A percentile compares a stretch with the other conserved stretches of the same genome.
Evolutionary conservation across 2,888 invertebrate genomes (phyloP).

Genomic region (Barypeithes pellucidus): DNA sequence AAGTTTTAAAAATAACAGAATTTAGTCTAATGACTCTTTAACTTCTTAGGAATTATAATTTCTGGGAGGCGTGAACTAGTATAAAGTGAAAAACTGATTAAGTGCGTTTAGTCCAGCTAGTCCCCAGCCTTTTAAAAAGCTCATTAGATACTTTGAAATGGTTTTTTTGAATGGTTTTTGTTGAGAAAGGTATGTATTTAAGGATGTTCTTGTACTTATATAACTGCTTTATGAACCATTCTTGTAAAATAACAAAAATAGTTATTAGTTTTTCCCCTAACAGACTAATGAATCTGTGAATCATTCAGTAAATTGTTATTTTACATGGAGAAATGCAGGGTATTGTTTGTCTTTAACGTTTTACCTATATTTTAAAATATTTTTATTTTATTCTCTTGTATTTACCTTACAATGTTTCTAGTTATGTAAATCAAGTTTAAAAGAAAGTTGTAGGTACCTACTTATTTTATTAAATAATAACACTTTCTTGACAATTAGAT

Average conservation of each 20-base stretch:
- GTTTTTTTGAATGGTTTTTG: slow-evolving; percentile 7
- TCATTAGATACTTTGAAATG: slow-evolving; percentile 7
- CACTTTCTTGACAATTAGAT: too few species aligned
- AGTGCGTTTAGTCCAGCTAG: background rate
- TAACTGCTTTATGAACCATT: background rate
- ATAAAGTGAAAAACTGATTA: slow-evolving; percentile 5
- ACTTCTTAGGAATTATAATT: background rate
- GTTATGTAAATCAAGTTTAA: too few species aligned
- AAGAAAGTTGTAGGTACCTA: too few species aligned
- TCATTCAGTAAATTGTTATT: too few species aligned
- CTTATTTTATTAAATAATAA: too few species aligned
- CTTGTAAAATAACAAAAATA: background rate
- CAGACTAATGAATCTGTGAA: too few species aligned
- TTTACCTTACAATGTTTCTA: too few species aligned
- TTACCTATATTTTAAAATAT: too few species aligned
- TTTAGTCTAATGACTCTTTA: slow-evolving; percentile 1
- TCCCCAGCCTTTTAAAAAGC: background rate
- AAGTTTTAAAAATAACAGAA: slow-evolving; percentile 3
- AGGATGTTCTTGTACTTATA: background rate
- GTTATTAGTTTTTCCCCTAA: background rate
- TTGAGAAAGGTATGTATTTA: slow-evolving; percentile 17
- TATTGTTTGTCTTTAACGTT: too few species aligned
- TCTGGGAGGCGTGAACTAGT: background rate
- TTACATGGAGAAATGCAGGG: too few species aligned
- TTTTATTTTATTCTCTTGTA: too few species aligned